Base-by-base conservation (phyloP, 2,113 vertebrate genomes). In the Erythrocebus patas region DNA sequence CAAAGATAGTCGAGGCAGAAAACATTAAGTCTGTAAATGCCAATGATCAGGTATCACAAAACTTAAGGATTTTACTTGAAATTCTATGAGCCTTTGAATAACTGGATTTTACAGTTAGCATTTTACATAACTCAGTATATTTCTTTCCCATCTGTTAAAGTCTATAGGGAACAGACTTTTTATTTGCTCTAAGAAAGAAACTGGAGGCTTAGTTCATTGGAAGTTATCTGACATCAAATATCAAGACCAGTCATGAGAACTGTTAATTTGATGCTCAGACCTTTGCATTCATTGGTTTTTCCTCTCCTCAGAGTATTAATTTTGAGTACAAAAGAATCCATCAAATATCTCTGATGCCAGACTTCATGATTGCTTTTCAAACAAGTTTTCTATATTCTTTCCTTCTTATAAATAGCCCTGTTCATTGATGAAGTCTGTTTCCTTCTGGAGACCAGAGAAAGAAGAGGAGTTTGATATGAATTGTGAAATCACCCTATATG, bases 141-240 rank as follows among this genome's bases (percentile, higher is more conserved):
- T 96, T 94, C 68, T 70, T 88, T 94, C 76, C 80, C 72, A 84
- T 95, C 80, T 83, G 25, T 91, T 96, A 57, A 76, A 82, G 72
- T 96, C 95, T 92, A 81, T 3, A 76, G 92, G 96, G 92, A 97
- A 25, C 32, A 95, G 82, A 93, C 93, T 97, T 96, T 89, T 79
- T 95, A 83, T 95, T 96, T 93, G 57, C 80, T 96, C 43, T 72
- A n/a, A 35, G 73, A 91, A 96, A 84, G 48, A 97, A 96, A 81
- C 30, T 70, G n/a, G 70, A 98, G 75, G 92, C 82, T 90, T 92
- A 32, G 40, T 95, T 97, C 79, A 91, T 6, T 93, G 91, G 96
- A 97, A 96, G 72, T 93, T 97, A 95, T 84, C 85, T 96, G 88
- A 95, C 81, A 96, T 95, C 59, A 96, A 96, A 96, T 96, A 95